phyloP scores from a whole-genome alignment of 2,113 vertebrate species.

The Xenopus laevis region DNA sequence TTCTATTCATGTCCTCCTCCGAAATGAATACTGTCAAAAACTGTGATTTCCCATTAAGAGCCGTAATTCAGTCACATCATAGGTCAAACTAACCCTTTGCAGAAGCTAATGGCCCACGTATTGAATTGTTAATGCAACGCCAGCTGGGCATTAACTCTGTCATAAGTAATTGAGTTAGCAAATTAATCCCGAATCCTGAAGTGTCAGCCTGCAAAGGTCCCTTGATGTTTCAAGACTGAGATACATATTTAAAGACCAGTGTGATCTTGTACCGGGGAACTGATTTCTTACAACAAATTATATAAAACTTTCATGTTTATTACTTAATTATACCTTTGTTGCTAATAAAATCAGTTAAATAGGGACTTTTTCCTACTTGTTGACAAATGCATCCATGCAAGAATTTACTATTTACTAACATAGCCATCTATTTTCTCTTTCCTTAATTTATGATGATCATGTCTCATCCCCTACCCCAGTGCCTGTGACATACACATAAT shows the following conservation, averaged over 20 bases:
- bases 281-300: neutral
- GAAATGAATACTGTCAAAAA: slow-evolving; percentile 37
- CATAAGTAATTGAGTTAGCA: slow-evolving; percentile 43
- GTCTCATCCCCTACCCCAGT: too few relatives aligned
- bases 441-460: too few relatives aligned
- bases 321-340: neutral
- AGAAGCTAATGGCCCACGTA: slow-evolving; percentile 36
- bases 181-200: slow-evolving; percentile 35
- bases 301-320: neutral
- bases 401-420: too few relatives aligned
- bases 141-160: slow-evolving; percentile 33
- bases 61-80: slow-evolving; percentile 32
- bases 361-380: too few relatives aligned
- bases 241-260: slow-evolving; percentile 26
- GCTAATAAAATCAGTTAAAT: too few relatives aligned
- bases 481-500: too few relatives aligned
- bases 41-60: slow-evolving; percentile 33
- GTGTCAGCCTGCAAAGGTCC: slow-evolving; percentile 18
- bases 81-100: slow-evolving; percentile 29
- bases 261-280: neutral
- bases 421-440: too few relatives aligned
- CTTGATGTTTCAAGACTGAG: slow-evolving; percentile 11
- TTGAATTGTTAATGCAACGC: slow-evolving; percentile 38
- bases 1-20: slow-evolving; percentile 5
- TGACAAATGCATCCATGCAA: too few relatives aligned